Percentiles rank a stretch among this genome's conserved stretches.
These are phyloP conservation scores for Oryzias celebensis DNA, from an alignment of 2,113 vertebrate species.

Conservation along the genomic window DNA sequence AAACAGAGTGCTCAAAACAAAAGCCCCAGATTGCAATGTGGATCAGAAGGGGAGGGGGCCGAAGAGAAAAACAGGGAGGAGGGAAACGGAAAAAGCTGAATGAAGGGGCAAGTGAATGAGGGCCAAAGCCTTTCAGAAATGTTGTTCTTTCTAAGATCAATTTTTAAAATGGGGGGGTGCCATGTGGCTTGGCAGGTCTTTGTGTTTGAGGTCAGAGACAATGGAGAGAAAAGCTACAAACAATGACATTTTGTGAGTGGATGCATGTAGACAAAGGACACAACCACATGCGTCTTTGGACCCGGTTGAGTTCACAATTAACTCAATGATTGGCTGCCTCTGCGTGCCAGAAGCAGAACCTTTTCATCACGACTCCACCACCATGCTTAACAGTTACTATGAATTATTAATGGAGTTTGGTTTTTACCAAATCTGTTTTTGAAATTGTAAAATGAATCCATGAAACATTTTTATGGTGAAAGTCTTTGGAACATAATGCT, in stretches of 20 bases:
- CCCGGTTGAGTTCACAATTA: too few species aligned
- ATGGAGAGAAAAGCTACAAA: neutral
- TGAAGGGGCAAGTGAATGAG: slow-evolving; percentile 70
- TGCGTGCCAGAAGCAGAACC: neutral
- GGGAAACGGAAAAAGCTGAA: slow-evolving; percentile 53
- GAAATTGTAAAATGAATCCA: neutral
- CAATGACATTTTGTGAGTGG: too few species aligned
- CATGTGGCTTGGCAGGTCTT: slow-evolving; percentile 63
- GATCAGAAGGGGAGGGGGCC: slow-evolving; percentile 54
- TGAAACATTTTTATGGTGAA: too few species aligned
- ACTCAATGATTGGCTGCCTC: too few species aligned
- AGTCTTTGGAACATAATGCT: too few species aligned
- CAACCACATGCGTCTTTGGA: too few species aligned
- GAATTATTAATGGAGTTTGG: neutral
- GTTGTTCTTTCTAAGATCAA: slow-evolving; percentile 43
- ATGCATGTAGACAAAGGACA: too few species aligned
- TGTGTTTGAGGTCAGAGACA: slow-evolving; percentile 24
- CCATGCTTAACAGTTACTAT: neutral
- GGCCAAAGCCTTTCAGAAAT: slow-evolving; percentile 22
- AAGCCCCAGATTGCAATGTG: slow-evolving; percentile 47
- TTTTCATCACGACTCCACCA: neutral
- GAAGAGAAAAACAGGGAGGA: slow-evolving; percentile 41
- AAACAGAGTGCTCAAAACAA: slow-evolving; percentile 69
- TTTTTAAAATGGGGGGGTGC: slow-evolving; percentile 21
- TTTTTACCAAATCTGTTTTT: neutral